These are phyloP conservation scores for Pituophis catenifer DNA, from an alignment of 2,113 vertebrate species.

Conservation along the genomic window DNA sequence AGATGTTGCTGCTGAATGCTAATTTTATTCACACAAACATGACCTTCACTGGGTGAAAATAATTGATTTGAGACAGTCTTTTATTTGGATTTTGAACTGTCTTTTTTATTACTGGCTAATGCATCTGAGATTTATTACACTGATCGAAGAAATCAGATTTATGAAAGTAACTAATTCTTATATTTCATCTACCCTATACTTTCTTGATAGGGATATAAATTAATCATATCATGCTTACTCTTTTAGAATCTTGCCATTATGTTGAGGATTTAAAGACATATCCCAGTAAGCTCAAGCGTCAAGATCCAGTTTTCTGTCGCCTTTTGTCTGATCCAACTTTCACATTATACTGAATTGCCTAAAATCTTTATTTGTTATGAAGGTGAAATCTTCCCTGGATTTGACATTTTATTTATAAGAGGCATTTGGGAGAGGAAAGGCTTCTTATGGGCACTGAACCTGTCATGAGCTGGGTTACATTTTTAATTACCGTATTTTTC, in stretches of 20 bases:
- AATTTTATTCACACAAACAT: neutral
- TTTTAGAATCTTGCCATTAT: neutral
- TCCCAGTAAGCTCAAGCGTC: neutral
- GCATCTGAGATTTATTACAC: neutral
- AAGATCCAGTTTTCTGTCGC: constrained; percentile 3
- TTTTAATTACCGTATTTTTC: neutral
- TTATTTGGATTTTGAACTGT: constrained; percentile 1
- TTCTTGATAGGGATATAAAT: neutral
- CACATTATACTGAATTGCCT: neutral
- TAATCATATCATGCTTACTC: neutral
- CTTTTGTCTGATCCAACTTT: constrained; percentile 5
- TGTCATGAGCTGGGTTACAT: too few relatives aligned
- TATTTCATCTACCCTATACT: neutral
- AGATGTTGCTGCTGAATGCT: neutral
- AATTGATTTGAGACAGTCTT: constrained; percentile 14
- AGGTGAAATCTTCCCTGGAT: neutral
- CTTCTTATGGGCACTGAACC: neutral
- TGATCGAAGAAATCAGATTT: constrained; percentile 17
- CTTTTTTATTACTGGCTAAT: constrained; percentile 10
- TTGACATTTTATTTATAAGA: neutral
- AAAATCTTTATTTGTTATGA: constrained; percentile 8
- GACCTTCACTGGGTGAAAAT: constrained; percentile 1
- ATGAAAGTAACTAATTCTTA: neutral
- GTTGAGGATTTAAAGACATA: neutral
- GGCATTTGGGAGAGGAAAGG: neutral